Evolutionary conservation across 2,888 invertebrate genomes (phyloP), one percentile per base, ranked within the genome.

Genomic region (Pogonocherus hispidulus): DNA sequence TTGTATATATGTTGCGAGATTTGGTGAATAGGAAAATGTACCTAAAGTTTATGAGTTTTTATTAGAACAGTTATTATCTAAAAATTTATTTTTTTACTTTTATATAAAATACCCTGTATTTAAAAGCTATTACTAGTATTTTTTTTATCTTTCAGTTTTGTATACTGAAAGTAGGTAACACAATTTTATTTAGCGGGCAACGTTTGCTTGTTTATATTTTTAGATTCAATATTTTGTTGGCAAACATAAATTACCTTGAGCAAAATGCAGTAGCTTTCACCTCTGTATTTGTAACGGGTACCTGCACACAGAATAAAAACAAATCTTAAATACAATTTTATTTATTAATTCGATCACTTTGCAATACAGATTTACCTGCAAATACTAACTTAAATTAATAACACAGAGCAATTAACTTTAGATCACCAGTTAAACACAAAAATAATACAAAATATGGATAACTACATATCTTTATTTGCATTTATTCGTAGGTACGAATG

Each of bases 381-480:
- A 18, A 32, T 14, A 49, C 35, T 1, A 20, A 55, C 55, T 22
- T 55, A 55, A 41, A 20, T 14, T 46, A 27, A 32, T 59, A 59
- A 46, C 59, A 59, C 59, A 59, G 52, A 27, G 16, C 16, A 32
- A 14, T 32, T 35, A 46, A 59, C 59, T 32, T 44, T 5, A 46
- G 19, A 47, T 47, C 59, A 59, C 59, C 59, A 59, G 22, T 11
- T 20, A 59, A 27, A 49, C 14, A 32, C 3, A 32, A 16, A 59
- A 23, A 59, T 32, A 59, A 57, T 16, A 46, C 35, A 47, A 47
- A 46, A 32, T 22, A 14, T 11, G 2, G 19, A 23, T 9, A 56
- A 46, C 35, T 57, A 49, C 41, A n/a, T 14, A 41, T 72, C 73
- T 57, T 72, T 73, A 62, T 75, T 75, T 56, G 69, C 44, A 14